Percentiles rank a stretch among this genome's conserved stretches.
These are phyloP conservation scores for Ceuthmochares aereus DNA, from an alignment of 2,113 vertebrate species.

Conservation along the genomic window DNA sequence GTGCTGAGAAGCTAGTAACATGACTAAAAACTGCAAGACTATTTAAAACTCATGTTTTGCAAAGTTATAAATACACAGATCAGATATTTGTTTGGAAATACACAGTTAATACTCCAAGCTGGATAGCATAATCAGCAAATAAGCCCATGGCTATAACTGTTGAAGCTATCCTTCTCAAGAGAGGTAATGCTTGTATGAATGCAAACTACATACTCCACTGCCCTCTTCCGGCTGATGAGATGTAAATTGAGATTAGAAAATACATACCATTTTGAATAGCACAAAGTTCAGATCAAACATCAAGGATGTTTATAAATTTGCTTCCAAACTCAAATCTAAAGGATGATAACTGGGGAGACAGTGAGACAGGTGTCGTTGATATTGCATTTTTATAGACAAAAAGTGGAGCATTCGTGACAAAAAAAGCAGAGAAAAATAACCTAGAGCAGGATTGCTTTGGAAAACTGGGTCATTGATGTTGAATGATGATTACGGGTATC, in stretches of 20 bases:
- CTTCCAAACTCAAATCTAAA: background rate
- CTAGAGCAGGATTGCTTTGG: background rate
- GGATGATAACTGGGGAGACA: background rate
- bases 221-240: slow-evolving; percentile 35
- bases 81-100: background rate
- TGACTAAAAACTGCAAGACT: background rate
- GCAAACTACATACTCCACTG: background rate
- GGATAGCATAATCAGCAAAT: background rate
- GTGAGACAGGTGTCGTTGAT: background rate
- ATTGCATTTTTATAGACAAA: background rate
- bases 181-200: background rate
- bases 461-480: background rate
- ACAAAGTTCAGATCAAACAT: background rate
- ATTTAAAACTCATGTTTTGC: background rate
- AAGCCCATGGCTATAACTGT: background rate
- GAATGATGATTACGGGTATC: background rate
- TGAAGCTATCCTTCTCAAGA: background rate
- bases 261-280: background rate
- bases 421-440: background rate
- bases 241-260: background rate
- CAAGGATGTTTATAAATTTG: background rate
- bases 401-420: background rate
- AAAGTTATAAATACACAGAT: background rate
- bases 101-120: background rate
- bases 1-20: background rate